Evolutionary conservation across 2,797 vertebrate genomes (phyloP).

Genomic region (Scolopax bukidnonensis): DNA sequence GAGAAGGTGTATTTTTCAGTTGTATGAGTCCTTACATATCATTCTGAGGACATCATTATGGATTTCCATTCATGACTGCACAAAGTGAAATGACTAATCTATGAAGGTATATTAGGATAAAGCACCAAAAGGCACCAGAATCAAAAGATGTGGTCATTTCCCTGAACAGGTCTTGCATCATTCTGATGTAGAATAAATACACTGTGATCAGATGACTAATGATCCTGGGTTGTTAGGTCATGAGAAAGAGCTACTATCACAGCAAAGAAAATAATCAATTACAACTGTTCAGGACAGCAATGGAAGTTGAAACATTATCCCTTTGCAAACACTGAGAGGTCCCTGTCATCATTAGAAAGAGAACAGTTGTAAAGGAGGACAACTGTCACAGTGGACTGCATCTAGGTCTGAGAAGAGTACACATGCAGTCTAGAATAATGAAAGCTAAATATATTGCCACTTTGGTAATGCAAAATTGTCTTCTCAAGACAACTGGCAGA

Average conservation of each 20-base stretch:
- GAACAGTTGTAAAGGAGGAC: neutral
- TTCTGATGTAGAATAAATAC: neutral
- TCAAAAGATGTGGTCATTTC: neutral
- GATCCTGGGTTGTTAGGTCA: slow-evolving; percentile 26
- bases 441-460: neutral
- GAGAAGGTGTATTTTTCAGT: neutral
- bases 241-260: slow-evolving; percentile 11
- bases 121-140: neutral
- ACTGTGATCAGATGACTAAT: neutral
- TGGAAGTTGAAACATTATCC: neutral
- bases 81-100: neutral
- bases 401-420: neutral
- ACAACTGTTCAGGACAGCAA: neutral
- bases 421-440: neutral
- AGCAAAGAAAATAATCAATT: slow-evolving; percentile 27
- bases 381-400: neutral
- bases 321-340: neutral
- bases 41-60: neutral
- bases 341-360: neutral
- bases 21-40: neutral
- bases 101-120: neutral
- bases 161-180: neutral
- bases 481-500: neutral
- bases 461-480: neutral
- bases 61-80: neutral